phyloP scores from a whole-genome alignment of 2,113 vertebrate genomes.

The Oryzias curvinotus region DNA sequence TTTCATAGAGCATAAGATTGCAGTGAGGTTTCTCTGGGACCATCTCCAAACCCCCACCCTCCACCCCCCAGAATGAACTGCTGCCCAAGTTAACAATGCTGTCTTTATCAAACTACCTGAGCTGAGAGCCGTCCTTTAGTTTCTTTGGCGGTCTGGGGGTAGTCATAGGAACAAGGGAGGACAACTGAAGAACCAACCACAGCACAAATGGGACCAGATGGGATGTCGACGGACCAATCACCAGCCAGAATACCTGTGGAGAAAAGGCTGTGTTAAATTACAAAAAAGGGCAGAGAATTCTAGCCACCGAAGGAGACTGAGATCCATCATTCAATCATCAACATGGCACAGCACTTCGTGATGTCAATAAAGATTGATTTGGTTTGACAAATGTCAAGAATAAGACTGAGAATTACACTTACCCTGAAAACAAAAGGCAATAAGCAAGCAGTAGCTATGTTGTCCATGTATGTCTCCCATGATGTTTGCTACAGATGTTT shows the following conservation, averaged over 20 bases:
- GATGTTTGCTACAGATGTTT: background rate
- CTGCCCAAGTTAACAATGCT: conserved; percentile 23
- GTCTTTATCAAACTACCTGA: conserved; percentile 54
- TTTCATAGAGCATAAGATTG: too few species aligned
- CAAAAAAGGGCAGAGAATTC: fast-evolving
- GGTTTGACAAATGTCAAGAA: too few species aligned
- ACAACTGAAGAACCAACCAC: conserved; percentile 61
- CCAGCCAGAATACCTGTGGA: conserved; percentile 51
- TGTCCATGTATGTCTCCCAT: too few species aligned
- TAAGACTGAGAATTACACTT: background rate
- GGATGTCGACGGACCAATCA: conserved; percentile 64
- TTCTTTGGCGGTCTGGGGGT: conserved; percentile 49
- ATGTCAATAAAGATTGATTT: too few species aligned
- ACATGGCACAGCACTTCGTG: too few species aligned
- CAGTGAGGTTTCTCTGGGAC: background rate
- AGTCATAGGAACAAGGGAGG: conserved; percentile 74
- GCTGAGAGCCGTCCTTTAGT: conserved; percentile 8
- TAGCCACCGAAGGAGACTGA: background rate
- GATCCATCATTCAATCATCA: background rate
- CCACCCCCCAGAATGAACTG: background rate
- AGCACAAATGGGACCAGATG: conserved; percentile 52
- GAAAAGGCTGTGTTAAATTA: background rate
- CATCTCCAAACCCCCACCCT: too few species aligned
- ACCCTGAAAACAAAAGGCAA: conserved; percentile 53
- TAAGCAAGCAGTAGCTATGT: conserved; percentile 36